Evolutionary conservation across 2,113 vertebrate genomes (phyloP), one percentile per base, ranked within the genome.

Genomic region (Bufo gargarizans): DNA sequence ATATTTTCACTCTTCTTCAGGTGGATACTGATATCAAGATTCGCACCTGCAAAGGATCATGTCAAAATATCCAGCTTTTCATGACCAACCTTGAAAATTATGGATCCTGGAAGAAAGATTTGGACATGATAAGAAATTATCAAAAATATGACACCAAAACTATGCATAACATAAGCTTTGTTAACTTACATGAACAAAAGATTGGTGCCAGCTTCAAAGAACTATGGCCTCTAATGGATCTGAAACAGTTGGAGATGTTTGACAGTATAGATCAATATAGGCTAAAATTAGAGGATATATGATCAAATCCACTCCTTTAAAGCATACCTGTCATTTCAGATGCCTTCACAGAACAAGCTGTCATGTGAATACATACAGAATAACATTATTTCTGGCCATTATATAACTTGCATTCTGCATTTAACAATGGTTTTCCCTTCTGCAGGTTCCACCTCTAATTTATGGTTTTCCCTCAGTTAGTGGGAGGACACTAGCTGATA

Each of bases 21-120:
- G 94, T 96, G 89, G 94, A 96, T 82, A 59, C 93, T 71, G 94
- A 94, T 89, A 93, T 96, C 55, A 94, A 92, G 89, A 89, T 96
- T 14, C 90, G 93, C 67, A 56, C 93, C 22, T 96, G 95, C 76
- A 55, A 4, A 0, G 95, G 95, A 0, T 94, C 95, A 49, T 96
- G 95, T 77, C 82, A 45, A 11, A 88, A 81, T 4, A 88, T 67
- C 20, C 43, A 89, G 3, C 84, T 83, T 0, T 77, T 77, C 16
- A 56, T 33, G 12, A 16, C 65, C 19, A 84, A 77, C 59, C 16
- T 67, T 16, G 71, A 67, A 22, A 56, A 84, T 43, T 77, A 88
- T 45, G 3, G 13, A 2, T 12, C n/a, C 22, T 88, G 80, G 87
- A 67, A 84, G 47, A 69, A 83, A 56, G 56, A 65, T 84, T 69